These are phyloP conservation scores for Alectoris magna DNA, from an alignment of 2,797 vertebrate species.

Conservation along the genomic window DNA sequence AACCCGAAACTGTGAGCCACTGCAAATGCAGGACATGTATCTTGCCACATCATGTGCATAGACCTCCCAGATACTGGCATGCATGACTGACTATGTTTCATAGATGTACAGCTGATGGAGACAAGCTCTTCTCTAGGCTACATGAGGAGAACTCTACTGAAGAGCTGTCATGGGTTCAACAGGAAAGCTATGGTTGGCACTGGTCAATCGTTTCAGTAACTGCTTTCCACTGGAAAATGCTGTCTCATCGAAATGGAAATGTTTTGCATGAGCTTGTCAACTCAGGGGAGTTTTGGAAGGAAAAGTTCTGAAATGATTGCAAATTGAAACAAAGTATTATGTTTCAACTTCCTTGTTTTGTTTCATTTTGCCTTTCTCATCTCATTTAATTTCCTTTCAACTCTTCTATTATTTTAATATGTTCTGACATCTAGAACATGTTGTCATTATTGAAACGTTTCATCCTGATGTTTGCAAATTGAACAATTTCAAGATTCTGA, in stretches of 20 bases:
- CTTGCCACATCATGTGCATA: fast-evolving
- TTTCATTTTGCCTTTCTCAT: constrained; percentile 63
- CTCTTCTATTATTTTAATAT: constrained; percentile 58
- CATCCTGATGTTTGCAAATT: constrained; percentile 41
- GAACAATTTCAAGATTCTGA: constrained; percentile 29
- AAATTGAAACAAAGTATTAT: constrained; percentile 60
- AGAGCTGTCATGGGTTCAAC: not conserved
- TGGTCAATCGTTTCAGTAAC: constrained; percentile 7
- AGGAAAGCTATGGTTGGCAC: not conserved
- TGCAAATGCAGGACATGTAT: not conserved
- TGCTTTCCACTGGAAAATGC: constrained; percentile 18
- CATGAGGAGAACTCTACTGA: not conserved
- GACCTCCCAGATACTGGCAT: not conserved
- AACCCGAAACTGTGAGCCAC: not conserved
- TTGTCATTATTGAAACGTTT: constrained; percentile 56
- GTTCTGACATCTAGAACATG: constrained; percentile 60
- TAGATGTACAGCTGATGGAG: not conserved
- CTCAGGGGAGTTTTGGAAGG: constrained; percentile 20
- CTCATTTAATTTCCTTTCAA: constrained; percentile 65
- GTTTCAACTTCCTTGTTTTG: constrained; percentile 50
- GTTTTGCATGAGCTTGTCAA: constrained; percentile 19
- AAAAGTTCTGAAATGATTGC: constrained; percentile 51
- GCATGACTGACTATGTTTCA: not conserved
- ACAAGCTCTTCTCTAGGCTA: not conserved
- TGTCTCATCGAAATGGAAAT: constrained; percentile 44